These are phyloP conservation scores for Paramormyrops hopkinsi DNA, from an alignment of 2,797 vertebrate genomes.

Conservation along the genomic window DNA sequence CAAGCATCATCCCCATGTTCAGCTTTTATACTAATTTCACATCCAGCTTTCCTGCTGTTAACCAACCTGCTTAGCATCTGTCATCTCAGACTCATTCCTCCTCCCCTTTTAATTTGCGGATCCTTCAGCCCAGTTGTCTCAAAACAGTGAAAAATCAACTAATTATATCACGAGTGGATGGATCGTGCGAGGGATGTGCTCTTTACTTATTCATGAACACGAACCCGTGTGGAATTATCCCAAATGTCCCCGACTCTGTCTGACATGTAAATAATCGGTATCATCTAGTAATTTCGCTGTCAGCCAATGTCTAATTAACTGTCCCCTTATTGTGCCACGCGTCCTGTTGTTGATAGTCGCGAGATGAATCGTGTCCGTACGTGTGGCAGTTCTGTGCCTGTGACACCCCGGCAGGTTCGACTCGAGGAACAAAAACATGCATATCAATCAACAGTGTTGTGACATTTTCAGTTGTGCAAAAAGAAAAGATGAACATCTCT, in stretches of 20 bases:
- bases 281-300: conserved; percentile 2
- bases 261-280: conserved; percentile 13
- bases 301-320: not conserved
- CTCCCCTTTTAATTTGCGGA: not conserved
- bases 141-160: conserved; percentile 12
- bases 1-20: not conserved
- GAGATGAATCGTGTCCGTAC: not conserved
- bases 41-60: not conserved
- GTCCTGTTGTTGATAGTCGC: not conserved
- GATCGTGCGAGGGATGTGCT: not conserved
- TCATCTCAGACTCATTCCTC: not conserved
- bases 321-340: not conserved
- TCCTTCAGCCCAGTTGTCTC: not conserved
- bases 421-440: not conserved
- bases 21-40: not conserved
- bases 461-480: not conserved
- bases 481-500: not conserved
- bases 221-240: not conserved
- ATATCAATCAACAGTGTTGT: conserved; percentile 1
- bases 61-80: not conserved
- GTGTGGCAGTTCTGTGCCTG: not conserved
- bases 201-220: not conserved
- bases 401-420: not conserved
- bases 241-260: not conserved
- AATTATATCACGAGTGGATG: conserved; percentile 9